phyloP scores from a whole-genome alignment of 2,888 invertebrate genomes.

The Torymus texanus region DNA sequence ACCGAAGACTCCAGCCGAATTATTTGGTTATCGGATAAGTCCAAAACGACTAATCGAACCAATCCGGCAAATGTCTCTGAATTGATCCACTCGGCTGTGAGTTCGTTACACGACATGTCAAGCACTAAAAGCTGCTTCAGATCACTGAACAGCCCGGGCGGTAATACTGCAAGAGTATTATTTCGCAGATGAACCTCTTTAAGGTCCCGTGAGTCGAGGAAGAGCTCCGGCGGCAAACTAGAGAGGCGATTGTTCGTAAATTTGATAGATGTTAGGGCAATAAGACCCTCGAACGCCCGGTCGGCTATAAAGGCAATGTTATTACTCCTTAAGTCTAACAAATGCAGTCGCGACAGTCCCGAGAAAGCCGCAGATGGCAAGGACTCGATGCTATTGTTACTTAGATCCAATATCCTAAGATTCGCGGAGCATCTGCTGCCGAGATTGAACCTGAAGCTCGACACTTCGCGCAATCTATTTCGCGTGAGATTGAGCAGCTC shows the following conservation, averaged over 20 bases:
- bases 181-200: slow-evolving; percentile 89
- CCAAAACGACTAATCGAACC: slow-evolving; percentile 85
- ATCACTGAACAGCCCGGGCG: slow-evolving; percentile 87
- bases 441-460: slow-evolving; percentile 82
- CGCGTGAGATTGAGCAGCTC: slow-evolving; percentile 87
- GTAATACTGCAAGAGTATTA: slow-evolving; percentile 87
- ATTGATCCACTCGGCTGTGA: slow-evolving; percentile 89
- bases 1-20: slow-evolving; percentile 85
- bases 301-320: slow-evolving; percentile 86
- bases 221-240: slow-evolving; percentile 88
- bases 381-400: slow-evolving; percentile 86
- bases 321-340: slow-evolving; percentile 86
- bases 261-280: slow-evolving; percentile 84
- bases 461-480: slow-evolving; percentile 86
- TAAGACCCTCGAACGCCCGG: slow-evolving; percentile 85
- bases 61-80: slow-evolving; percentile 87
- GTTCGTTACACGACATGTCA: slow-evolving; percentile 86
- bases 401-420: slow-evolving; percentile 83
- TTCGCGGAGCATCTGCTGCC: slow-evolving; percentile 83
- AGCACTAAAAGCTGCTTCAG: slow-evolving; percentile 85
- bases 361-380: slow-evolving; percentile 84
- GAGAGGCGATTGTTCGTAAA: slow-evolving; percentile 88
- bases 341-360: slow-evolving; percentile 83
- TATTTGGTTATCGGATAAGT: slow-evolving; percentile 86
- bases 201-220: slow-evolving; percentile 85